Evolutionary conservation across 2,797 vertebrate genomes (phyloP), one percentile per base, ranked within the genome.

Genomic region (Taenioides sp.): DNA sequence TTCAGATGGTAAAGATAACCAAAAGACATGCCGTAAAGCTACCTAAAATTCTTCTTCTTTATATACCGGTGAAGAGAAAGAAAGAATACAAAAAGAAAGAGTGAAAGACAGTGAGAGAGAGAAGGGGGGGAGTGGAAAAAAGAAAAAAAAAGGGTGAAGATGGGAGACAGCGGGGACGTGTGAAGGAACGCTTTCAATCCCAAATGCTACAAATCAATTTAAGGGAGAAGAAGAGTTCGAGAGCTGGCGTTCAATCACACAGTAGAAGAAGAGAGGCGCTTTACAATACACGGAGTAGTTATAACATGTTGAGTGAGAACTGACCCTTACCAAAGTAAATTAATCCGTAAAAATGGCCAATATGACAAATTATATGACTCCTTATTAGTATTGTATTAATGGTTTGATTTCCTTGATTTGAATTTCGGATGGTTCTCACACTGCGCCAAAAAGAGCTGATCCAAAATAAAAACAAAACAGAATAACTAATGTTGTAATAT

Each of bases 1-100:
- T 87, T 84, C 76, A 74, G 78, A 84, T 77, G 74, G 80, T 43
- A 83, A 87, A 80, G 40, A 47, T 65, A 43, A 22, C 70, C 80
- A 67, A 1, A 69, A 76, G 79, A 82, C 68, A 72, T 71, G 74
- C 57, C 40, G 50, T 81, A 77, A 81, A 71, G 76, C 67, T 1
- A 34, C 12, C 22, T 59, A 22, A 59, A 59, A 59, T 23, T 23
- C 61, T 14, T 73, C 76, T 25, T 1, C 47, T 66, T 37, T 10
- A 37, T 10, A 37, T 10, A 17, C 65, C 52, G 50, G 66, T 3
- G 34, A 25, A 57, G 34, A 22, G 10, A 23, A 57, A 34, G 14
- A 67, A 22, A 23, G 61, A 23, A 34, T 7, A 34, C 5, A 34
- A 34, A 37, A 11, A 62, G 75, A 62, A 57, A 57, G 5, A 72